Percentiles rank a stretch among this genome's conserved stretches.
Conservation (phyloP, 1,140 invertebrate genomes). For the Euwallacea fornicatus region DNA sequence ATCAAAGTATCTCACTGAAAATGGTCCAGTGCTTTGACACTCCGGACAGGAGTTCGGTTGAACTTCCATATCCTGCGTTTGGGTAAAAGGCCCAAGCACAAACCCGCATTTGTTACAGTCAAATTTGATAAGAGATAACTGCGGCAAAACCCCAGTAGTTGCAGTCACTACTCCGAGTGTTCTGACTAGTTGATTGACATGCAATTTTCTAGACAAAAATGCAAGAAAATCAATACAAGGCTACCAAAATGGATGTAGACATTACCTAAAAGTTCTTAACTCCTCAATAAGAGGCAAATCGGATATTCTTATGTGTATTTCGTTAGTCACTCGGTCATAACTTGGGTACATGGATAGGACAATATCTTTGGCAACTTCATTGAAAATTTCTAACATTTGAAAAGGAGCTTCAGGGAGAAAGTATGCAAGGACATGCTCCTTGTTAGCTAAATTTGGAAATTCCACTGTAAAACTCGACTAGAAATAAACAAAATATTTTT, state of each 20-base stretch:
- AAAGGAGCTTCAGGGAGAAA: slow-evolving; percentile 96
- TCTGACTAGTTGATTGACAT: slow-evolving; percentile 93
- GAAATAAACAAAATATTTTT: slow-evolving; percentile 18
- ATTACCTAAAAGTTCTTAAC: slow-evolving; percentile 83
- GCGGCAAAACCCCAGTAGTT: slow-evolving; percentile 93
- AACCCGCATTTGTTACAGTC: slow-evolving; percentile 97
- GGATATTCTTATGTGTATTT: slow-evolving; percentile 93
- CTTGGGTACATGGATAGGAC: slow-evolving; percentile 94
- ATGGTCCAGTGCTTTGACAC: slow-evolving; percentile 96
- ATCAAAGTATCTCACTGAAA: slow-evolving; percentile 69
- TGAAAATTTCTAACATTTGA: slow-evolving; percentile 94
- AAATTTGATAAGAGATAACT: slow-evolving; percentile 94
- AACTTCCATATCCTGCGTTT: slow-evolving; percentile 90
- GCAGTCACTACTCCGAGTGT: slow-evolving; percentile 95
- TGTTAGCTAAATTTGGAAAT: slow-evolving; percentile 85
- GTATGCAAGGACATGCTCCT: slow-evolving; percentile 92
- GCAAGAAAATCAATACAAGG: neutral
- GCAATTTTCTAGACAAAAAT: slow-evolving; percentile 50
- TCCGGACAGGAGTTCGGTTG: slow-evolving; percentile 96
- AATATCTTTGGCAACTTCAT: slow-evolving; percentile 93
- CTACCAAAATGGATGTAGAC: too few species aligned
- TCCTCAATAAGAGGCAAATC: slow-evolving; percentile 96
- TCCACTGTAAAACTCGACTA: slow-evolving; percentile 90
- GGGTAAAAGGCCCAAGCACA: slow-evolving; percentile 93
- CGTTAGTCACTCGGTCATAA: slow-evolving; percentile 90